Evolutionary conservation across 2,888 invertebrate species (phyloP), one percentile per base, ranked within the genome.

Genomic region (Pandemis heparana): DNA sequence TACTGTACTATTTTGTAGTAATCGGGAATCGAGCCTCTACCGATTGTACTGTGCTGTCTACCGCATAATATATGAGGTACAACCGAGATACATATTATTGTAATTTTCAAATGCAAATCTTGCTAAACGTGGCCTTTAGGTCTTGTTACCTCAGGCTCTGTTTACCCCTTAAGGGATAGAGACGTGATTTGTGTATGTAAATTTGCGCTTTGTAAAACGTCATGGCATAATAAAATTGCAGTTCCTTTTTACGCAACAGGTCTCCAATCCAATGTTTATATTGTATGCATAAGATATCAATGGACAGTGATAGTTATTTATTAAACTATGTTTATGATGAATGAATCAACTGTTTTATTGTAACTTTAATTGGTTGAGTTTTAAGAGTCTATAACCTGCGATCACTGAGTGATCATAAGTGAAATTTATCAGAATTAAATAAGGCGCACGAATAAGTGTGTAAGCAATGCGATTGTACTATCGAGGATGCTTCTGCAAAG

Each of bases 251-350:
- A 32, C 38, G 62, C 62, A 64, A 32, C 63, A 61, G 18, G 53
- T 43, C 38, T 72, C 62, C 18, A 32, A 1, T 32, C 23, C 23
- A 62, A 43, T 16, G 62, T 72, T 67, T 72, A 62, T 72, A 68
- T 64, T 63, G 63, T 73, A 68, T 16, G 63, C 46, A 56, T 73
- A 73, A 73, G 63, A 68, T 64, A 73, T 67, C 73, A 73, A 63
- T 64, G 73, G 68, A 59, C 73, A 73, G 74, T 75, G 73, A 71
- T 63, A 68, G 72, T 59, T 74, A 73, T 75, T 75, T 77, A 80
- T 78, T 79, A 79, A 80, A 80, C 64, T 71, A 79, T 75, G 76
- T 79, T 77, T 76, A 77, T 77, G 76, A 79, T 70, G 67, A 76
- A 78, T 74, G 66, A 75, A 16, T 39, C 32, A 8, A 56, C 48